A percentile compares a stretch with the other conserved stretches of the same genome.
These are phyloP conservation scores for Odontomachus brunneus DNA, from an alignment of 1,140 invertebrate species.

Conservation along the genomic window DNA sequence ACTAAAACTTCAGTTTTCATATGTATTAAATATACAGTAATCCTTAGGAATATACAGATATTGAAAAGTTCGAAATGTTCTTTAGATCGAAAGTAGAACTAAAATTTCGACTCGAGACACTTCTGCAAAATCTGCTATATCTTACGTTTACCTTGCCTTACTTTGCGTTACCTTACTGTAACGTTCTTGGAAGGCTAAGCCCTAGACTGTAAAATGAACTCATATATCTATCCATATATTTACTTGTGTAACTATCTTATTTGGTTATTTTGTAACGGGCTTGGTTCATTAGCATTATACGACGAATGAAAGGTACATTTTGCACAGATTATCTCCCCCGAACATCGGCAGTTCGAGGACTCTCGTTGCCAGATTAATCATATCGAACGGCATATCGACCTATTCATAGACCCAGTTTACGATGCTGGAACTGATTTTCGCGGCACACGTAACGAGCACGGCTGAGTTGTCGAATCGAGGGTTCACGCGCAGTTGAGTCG, in stretches of 20 bases:
- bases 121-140: too few species aligned
- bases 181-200: too few species aligned
- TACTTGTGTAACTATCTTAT: background rate
- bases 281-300: background rate
- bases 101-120: too few species aligned
- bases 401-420: slow-evolving; percentile 71
- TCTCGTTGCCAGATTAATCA: slow-evolving; percentile 60
- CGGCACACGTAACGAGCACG: slow-evolving; percentile 80
- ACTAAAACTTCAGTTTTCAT: too few species aligned
- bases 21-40: too few species aligned
- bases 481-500: slow-evolving; percentile 79
- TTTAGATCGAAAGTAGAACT: too few species aligned
- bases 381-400: slow-evolving; percentile 73
- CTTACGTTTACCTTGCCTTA: too few species aligned
- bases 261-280: slow-evolving; percentile 19
- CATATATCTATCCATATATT: too few species aligned
- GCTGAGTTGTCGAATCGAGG: slow-evolving; percentile 78
- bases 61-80: too few species aligned
- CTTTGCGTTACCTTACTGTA: too few species aligned
- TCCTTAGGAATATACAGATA: too few species aligned
- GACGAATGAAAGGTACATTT: background rate
- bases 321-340: background rate
- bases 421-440: slow-evolving; percentile 80
- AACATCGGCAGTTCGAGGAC: slow-evolving; percentile 25
- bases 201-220: too few species aligned